Evolutionary conservation across 2,113 vertebrate genomes (phyloP), one percentile per base, ranked within the genome.

Genomic region (Dendropsophus ebraccatus): DNA sequence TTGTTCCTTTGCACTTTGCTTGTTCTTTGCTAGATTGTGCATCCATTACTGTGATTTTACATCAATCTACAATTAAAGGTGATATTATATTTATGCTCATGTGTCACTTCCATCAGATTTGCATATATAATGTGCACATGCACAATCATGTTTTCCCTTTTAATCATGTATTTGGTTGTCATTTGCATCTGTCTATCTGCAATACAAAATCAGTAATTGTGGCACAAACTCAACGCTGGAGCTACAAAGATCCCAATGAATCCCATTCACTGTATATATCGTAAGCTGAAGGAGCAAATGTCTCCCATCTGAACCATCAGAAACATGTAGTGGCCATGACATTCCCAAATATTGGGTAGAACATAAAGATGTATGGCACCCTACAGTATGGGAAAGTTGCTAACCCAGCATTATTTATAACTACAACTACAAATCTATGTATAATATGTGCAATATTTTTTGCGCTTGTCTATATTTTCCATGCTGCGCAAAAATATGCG

Each of bases 81-180:
- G 67, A 70, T 70, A 70, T 70, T 70, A 21, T 70, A 70, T 70
- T 70, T 70, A 70, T 37, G 67, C 35, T 32, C 19, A 69, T 69
- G 65, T 69, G 30, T 69, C 19, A 19, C 65, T 23, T 70, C 21
- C 67, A 70, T 37, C 32, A 70, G 32, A 70, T 70, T 70, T 41
- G 67, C 67, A 70, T 70, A 41, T 41, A 41, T 70, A 37, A 70
- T 70, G 1, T 11, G 19, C 67, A 41, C 67, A 41, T 70, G 67
- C 17, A 70, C 17, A 69, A 70, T 70, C 67, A 70, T 4, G 35
- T 41, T 70, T 70, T 70, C 23, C 6, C 32, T 70, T 70, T 70
- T 70, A 70, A 70, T 70, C 67, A 70, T 37, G 35, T 37, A 70
- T 70, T 70, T 70, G 67, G 32, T 41, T 70, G 67, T 70, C n/a